phyloP scores from a whole-genome alignment of 1,140 invertebrate species.

The Laupala kohalensis region DNA sequence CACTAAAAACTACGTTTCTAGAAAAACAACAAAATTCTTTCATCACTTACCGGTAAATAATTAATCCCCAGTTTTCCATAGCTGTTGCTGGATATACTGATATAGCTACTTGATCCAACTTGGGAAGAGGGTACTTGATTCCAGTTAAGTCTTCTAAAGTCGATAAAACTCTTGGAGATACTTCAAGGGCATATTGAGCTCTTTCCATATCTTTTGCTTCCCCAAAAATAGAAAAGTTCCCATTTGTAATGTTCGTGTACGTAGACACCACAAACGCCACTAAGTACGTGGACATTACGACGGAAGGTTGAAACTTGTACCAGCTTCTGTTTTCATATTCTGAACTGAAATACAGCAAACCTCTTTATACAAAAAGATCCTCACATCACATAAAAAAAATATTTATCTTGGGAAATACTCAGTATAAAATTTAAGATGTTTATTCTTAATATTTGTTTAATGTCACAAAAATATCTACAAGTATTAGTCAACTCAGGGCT shows the following conservation, averaged over 20 bases:
- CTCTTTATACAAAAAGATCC: too few relatives aligned
- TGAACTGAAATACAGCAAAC: background rate
- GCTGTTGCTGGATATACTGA: constrained; percentile 40
- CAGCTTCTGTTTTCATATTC: background rate
- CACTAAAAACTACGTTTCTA: too few relatives aligned
- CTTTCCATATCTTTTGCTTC: constrained; percentile 42
- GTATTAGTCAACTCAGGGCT: too few relatives aligned
- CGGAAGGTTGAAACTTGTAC: constrained; percentile 18
- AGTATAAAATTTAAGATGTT: too few relatives aligned
- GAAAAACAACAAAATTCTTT: background rate
- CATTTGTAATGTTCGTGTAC: constrained; percentile 26
- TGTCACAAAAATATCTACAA: too few relatives aligned
- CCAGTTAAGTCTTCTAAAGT: background rate
- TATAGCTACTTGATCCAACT: constrained; percentile 29
- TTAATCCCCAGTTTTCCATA: constrained; percentile 49
- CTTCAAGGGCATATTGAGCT: constrained; percentile 57
- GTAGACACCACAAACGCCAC: constrained; percentile 60
- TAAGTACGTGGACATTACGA: constrained; percentile 58
- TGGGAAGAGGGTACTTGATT: constrained; percentile 5
- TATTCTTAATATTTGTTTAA: too few relatives aligned
- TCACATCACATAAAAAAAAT: too few relatives aligned
- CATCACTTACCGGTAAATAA: constrained; percentile 27
- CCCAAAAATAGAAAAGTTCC: background rate
- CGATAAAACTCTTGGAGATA: constrained; percentile 54
- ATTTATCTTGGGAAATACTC: too few relatives aligned